Conservation (phyloP, 2,888 invertebrate genomes). For the Candidula unifasciata region DNA sequence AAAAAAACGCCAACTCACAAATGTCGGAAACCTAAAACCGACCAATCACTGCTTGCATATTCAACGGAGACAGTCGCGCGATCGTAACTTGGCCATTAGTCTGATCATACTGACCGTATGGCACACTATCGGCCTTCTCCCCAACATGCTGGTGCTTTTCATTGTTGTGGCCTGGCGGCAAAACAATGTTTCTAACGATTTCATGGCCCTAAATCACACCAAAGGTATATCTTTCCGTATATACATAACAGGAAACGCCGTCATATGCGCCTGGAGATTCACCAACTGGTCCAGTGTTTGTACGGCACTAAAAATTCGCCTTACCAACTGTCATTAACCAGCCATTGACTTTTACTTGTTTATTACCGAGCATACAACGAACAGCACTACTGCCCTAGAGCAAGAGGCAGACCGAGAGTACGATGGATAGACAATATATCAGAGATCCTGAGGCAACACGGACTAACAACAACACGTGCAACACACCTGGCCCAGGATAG, state of each 20-base stretch:
- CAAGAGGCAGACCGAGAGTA: no score
- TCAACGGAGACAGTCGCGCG: neutral
- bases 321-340: neutral
- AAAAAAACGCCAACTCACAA: neutral
- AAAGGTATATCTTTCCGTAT: neutral
- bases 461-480: no score
- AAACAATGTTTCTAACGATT: neutral
- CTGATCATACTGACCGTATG: constrained; percentile 15
- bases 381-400: no score
- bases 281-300: neutral
- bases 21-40: neutral
- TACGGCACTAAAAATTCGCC: neutral
- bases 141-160: neutral
- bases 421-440: no score
- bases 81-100: neutral
- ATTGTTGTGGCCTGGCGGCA: neutral
- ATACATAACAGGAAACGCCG: constrained; percentile 12
- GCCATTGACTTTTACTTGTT: no score
- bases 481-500: no score
- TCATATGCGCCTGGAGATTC: constrained; percentile 31
- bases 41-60: no score
- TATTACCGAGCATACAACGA: no score
- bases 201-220: neutral
- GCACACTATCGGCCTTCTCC: constrained; percentile 16
- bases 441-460: no score